phyloP scores from a whole-genome alignment of 53 echinoderm and acorn worm species.

The Apostichopus leukothele region DNA sequence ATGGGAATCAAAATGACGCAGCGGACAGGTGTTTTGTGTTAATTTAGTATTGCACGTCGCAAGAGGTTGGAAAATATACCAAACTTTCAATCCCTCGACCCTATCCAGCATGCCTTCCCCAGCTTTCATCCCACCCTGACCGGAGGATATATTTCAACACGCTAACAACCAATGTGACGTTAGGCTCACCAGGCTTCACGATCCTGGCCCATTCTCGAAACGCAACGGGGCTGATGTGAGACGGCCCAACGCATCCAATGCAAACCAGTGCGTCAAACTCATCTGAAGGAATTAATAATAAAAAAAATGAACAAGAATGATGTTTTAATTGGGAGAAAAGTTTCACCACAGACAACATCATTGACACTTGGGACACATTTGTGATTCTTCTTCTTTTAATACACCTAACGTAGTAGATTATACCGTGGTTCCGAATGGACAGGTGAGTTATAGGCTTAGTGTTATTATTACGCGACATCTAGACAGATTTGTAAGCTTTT shows the following conservation, averaged over 20 bases:
- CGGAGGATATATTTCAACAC: background rate
- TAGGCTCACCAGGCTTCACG: constrained; percentile 6
- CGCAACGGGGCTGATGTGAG: background rate
- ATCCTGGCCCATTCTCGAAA: constrained; percentile 2
- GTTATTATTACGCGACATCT: too few relatives aligned
- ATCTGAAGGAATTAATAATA: background rate
- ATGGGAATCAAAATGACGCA: background rate
- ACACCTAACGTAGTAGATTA: too few relatives aligned
- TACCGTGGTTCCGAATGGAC: too few relatives aligned
- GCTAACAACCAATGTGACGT: too few relatives aligned
- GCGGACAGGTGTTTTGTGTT: background rate
- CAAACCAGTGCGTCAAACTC: constrained; percentile 3
- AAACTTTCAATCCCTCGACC: background rate
- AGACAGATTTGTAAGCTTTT: too few relatives aligned
- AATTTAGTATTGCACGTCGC: background rate
- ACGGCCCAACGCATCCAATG: background rate
- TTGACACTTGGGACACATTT: too few relatives aligned
- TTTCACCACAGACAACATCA: too few relatives aligned
- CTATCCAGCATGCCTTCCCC: background rate
- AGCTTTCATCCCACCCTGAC: background rate
- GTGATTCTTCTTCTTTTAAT: too few relatives aligned
- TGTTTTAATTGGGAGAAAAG: too few relatives aligned
- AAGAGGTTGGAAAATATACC: too few relatives aligned
- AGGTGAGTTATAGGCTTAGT: too few relatives aligned
- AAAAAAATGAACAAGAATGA: too few relatives aligned